Evolutionary conservation across 2,113 vertebrate species (phyloP), one percentile per base, ranked within the genome.

Genomic region (Coregonus clupeaformis): DNA sequence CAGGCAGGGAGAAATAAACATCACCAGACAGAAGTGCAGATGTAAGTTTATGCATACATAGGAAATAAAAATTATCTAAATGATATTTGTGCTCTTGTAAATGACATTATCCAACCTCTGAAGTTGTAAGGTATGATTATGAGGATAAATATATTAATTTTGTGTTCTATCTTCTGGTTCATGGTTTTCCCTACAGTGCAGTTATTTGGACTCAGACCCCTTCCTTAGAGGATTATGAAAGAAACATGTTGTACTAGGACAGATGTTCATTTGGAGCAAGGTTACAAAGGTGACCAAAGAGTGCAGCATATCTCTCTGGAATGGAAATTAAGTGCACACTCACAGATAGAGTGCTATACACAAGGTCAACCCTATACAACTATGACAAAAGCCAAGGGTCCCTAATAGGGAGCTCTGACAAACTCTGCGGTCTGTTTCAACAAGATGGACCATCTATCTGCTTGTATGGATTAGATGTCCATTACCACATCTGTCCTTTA

Each of bases 1-100:
- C 72, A 68, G 78, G 68, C 25, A 5, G 76, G 24, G 47, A 52
- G 47, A 75, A 57, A 84, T 83, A 76, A 83, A 85, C 9, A 57
- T 71, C 49, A 20, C 18, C 4, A 1, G 5, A n/a, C 57, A 22
- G 16, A 24, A 16, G 9, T 42, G 36, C 9, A 9, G 57, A 60
- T 7, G n/a, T 0, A 1, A 16, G 57, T 60, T 60, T n/a, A 52
- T 22, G 57, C 57, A 60, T 60, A 52, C 1, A 9, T 42, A 42
- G 36, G 49, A 14, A 52, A 52, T 52, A 1, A 18, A 5, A 52
- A 52, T 52, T 5, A 52, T 52, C 47, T 1, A 3, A 52, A 18
- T 52, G 1, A 52, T 52, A 14, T 52, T 52, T 52, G 36, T 52
- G 13, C 16, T 24, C 16, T 13, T 22, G 5, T 22, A n/a, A 22